phyloP scores from a whole-genome alignment of 2,888 invertebrate species.

The Andrena chrysosceles region DNA sequence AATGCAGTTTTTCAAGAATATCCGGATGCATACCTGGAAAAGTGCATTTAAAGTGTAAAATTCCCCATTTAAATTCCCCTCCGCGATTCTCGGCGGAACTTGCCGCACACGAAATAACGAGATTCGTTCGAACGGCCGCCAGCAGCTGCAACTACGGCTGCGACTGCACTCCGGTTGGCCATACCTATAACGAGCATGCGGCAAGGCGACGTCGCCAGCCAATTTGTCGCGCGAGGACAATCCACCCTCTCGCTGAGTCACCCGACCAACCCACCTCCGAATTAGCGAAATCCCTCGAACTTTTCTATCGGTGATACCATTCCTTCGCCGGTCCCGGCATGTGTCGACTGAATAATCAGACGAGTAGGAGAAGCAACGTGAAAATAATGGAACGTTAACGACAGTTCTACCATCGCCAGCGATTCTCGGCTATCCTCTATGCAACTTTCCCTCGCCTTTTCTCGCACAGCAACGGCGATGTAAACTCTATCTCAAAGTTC shows the following conservation, averaged over 20 bases:
- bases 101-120: slow-evolving; percentile 58
- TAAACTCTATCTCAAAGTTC: slow-evolving; percentile 24
- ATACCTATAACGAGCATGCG: slow-evolving; percentile 64
- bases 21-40: slow-evolving; percentile 1
- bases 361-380: neutral
- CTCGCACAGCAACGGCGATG: neutral
- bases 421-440: neutral
- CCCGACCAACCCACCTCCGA: slow-evolving; percentile 5
- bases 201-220: slow-evolving; percentile 51
- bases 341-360: neutral
- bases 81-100: slow-evolving; percentile 9
- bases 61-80: slow-evolving; percentile 36
- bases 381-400: slow-evolving; percentile 43
- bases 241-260: slow-evolving; percentile 48
- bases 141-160: slow-evolving; percentile 42
- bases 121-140: slow-evolving; percentile 57
- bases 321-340: neutral
- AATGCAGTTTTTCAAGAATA: slow-evolving; percentile 37
- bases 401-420: slow-evolving; percentile 10
- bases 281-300: slow-evolving; percentile 32
- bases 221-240: slow-evolving; percentile 56
- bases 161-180: slow-evolving; percentile 38
- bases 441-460: slow-evolving; percentile 8
- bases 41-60: slow-evolving; percentile 45
- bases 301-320: neutral